Conservation (phyloP, 2,797 vertebrate genomes). For the Chaunax sp. region DNA sequence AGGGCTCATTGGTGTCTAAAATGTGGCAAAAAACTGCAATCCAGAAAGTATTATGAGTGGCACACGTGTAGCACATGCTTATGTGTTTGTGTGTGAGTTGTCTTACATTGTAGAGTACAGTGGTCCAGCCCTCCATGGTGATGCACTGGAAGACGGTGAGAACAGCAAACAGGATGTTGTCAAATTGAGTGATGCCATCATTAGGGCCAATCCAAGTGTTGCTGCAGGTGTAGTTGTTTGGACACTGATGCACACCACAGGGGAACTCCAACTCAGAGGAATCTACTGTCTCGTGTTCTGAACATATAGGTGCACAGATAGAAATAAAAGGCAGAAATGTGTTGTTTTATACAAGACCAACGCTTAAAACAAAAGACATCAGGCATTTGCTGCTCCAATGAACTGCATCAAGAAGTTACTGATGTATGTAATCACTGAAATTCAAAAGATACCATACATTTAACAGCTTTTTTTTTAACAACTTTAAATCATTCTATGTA, state of each 20-base stretch:
- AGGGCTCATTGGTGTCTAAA: slow-evolving; percentile 40
- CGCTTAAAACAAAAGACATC: neutral
- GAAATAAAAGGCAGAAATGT: slow-evolving; percentile 8
- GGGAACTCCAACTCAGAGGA: slow-evolving; percentile 90
- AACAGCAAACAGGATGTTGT: slow-evolving; percentile 98
- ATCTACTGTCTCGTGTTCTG: slow-evolving; percentile 82
- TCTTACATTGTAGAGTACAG: slow-evolving; percentile 94
- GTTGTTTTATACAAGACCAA: neutral
- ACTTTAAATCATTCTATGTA: too few species aligned
- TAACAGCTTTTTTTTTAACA: too few species aligned
- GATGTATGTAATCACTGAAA: neutral
- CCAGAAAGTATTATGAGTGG: slow-evolving; percentile 2
- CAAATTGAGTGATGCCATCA: slow-evolving; percentile 97
- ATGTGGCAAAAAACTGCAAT: slow-evolving; percentile 28
- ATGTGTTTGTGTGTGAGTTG: slow-evolving; percentile 5
- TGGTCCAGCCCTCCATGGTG: slow-evolving; percentile 99
- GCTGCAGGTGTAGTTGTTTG: slow-evolving; percentile 87
- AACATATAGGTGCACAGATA: neutral
- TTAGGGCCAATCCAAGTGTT: slow-evolving; percentile 95
- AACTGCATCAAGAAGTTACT: neutral
- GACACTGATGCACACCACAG: slow-evolving; percentile 91
- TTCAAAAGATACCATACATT: neutral
- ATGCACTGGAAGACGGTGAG: slow-evolving; percentile 99
- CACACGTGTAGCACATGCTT: neutral
- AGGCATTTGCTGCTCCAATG: neutral